Percentiles rank a stretch among this genome's conserved stretches.
phyloP scores from a whole-genome alignment of 2,888 invertebrate genomes.

The Epistrophella euchroma region DNA sequence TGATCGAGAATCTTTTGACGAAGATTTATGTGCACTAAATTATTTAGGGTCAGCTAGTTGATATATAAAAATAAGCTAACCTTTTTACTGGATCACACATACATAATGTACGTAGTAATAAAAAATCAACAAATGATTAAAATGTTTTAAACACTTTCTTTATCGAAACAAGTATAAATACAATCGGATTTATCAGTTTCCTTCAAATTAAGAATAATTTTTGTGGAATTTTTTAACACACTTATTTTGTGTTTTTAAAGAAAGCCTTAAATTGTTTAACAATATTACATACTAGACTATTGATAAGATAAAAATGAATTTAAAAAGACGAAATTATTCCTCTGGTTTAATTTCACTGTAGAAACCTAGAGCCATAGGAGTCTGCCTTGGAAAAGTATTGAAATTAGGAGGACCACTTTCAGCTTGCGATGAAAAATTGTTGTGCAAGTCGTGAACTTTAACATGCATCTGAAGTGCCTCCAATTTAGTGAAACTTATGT shows the following conservation, averaged over 20 bases:
- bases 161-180: background rate
- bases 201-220: background rate
- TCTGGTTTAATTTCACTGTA: conserved; percentile 83
- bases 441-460: conserved; percentile 82
- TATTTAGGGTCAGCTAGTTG: no score
- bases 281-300: background rate
- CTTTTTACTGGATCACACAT: no score
- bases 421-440: conserved; percentile 77
- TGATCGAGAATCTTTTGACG: no score
- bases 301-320: background rate
- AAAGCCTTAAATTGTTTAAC: background rate
- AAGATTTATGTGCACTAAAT: no score
- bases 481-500: conserved; percentile 80
- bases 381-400: conserved; percentile 55
- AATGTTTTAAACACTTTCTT: background rate
- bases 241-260: background rate
- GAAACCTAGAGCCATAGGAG: conserved; percentile 82
- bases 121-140: background rate
- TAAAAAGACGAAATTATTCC: conserved; percentile 75
- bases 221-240: background rate
- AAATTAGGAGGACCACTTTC: conserved; percentile 17
- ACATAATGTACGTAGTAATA: background rate
- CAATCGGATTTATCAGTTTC: background rate
- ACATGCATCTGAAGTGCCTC: conserved; percentile 81
- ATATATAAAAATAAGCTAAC: no score